These are phyloP conservation scores for Pseudomyrmex flavicornis DNA, from an alignment of 1,140 invertebrate species.

Conservation along the genomic window DNA sequence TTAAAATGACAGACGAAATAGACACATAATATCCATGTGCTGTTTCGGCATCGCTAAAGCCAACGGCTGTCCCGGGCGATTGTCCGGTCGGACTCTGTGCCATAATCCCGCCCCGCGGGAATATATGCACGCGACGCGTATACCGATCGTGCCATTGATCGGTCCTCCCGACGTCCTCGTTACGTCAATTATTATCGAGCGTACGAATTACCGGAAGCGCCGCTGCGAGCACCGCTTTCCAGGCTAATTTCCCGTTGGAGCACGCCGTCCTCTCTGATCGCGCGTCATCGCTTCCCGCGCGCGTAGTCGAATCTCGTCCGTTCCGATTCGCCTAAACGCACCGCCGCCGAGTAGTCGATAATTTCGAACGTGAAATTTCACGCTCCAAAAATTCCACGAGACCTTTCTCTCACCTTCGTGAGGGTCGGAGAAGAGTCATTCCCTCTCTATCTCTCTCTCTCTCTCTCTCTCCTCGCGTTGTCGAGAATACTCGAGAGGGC, in stretches of 20 bases:
- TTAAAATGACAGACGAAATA: slow-evolving; percentile 13
- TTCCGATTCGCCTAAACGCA: slow-evolving; percentile 1
- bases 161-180: slow-evolving; percentile 70
- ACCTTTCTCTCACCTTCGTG: slow-evolving; percentile 9
- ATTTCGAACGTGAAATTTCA: slow-evolving; percentile 35
- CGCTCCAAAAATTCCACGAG: slow-evolving; percentile 19
- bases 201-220: slow-evolving; percentile 73
- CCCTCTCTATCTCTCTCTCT: too few relatives aligned
- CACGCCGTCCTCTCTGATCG: slow-evolving; percentile 2
- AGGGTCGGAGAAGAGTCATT: slow-evolving; percentile 8
- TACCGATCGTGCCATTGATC: slow-evolving; percentile 71
- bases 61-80: slow-evolving; percentile 38
- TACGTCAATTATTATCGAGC: slow-evolving; percentile 78
- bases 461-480: not conserved
- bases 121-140: slow-evolving; percentile 50
- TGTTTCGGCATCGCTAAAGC: slow-evolving; percentile 6
- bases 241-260: slow-evolving; percentile 74
- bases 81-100: slow-evolving; percentile 20
- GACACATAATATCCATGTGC: slow-evolving; percentile 12
- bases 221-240: slow-evolving; percentile 69
- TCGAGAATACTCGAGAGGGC: slow-evolving; percentile 45
- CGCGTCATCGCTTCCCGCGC: slow-evolving; percentile 9
- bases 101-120: slow-evolving; percentile 46
- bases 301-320: slow-evolving; percentile 25
- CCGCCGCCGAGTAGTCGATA: not conserved